phyloP scores from a whole-genome alignment of 1,140 invertebrate species.

The Anastrepha obliqua region DNA sequence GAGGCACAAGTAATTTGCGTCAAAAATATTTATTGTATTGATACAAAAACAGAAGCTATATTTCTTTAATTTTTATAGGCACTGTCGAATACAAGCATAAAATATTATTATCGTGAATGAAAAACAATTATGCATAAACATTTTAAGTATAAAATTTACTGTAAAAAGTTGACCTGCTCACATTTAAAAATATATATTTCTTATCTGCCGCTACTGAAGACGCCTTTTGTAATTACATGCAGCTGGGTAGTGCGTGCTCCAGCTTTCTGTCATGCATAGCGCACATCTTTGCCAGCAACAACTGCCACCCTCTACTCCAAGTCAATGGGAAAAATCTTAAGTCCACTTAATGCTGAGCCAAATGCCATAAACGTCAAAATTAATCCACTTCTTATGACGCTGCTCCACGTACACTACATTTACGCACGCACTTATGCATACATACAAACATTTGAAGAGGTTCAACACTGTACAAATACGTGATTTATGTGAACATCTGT shows the following conservation, averaged over 20 bases:
- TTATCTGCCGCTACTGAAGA: background rate
- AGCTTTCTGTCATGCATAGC: background rate
- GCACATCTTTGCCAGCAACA: background rate
- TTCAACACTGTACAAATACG: too few species aligned
- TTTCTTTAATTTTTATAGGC: too few species aligned
- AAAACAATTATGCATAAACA: too few species aligned
- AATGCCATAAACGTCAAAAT: constrained; percentile 49
- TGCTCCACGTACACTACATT: background rate
- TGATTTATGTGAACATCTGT: background rate
- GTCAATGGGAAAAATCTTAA: constrained; percentile 30
- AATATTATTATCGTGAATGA: too few species aligned
- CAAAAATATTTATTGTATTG: too few species aligned
- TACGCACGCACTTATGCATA: background rate
- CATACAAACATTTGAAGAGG: background rate
- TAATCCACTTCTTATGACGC: constrained; percentile 46
- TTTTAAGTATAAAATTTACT: constrained; percentile 9
- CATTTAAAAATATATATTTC: background rate
- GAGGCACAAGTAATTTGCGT: too few species aligned
- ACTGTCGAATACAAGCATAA: too few species aligned
- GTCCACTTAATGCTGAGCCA: constrained; percentile 29
- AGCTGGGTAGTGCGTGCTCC: constrained; percentile 20
- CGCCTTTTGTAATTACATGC: background rate
- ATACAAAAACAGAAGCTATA: too few species aligned
- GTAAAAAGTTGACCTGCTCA: background rate
- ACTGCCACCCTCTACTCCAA: background rate